A percentile compares a stretch with the other conserved stretches of the same genome.
These are phyloP conservation scores for Cardinalis cardinalis DNA, from an alignment of 2,113 vertebrate genomes.

Conservation along the genomic window DNA sequence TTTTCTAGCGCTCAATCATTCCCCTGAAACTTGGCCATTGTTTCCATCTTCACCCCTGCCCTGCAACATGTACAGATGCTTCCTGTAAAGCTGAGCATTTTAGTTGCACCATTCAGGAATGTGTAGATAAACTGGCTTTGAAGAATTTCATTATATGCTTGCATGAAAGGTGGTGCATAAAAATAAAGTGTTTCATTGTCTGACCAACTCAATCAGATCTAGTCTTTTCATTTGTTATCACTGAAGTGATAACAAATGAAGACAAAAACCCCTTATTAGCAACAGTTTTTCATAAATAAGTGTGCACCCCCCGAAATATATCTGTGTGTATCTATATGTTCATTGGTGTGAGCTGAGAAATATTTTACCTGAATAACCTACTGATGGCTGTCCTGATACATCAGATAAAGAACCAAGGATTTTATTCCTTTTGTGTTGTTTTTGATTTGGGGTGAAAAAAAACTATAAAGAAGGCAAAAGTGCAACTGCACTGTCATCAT, in stretches of 20 bases:
- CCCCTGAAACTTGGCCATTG: slow-evolving; percentile 61
- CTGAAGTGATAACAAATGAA: too few species aligned
- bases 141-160: neutral
- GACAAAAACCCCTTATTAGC: neutral
- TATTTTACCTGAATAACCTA: neutral
- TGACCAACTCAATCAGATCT: neutral
- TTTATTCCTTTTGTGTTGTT: neutral
- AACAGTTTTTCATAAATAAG: neutral
- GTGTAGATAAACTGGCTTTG: slow-evolving; percentile 49
- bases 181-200: neutral
- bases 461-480: neutral
- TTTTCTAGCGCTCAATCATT: slow-evolving; percentile 64
- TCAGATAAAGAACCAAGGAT: neutral
- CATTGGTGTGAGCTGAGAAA: neutral
- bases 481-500: neutral
- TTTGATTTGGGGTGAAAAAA: neutral
- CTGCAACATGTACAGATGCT: slow-evolving; percentile 69
- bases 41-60: slow-evolving; percentile 63
- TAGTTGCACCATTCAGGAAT: slow-evolving; percentile 8
- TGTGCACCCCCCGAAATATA: neutral
- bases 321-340: neutral
- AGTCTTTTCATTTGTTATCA: neutral
- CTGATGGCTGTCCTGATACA: neutral
- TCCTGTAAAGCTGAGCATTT: slow-evolving; percentile 55
- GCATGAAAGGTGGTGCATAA: slow-evolving; percentile 2